A percentile compares a stretch with the other conserved stretches of the same genome.
These are phyloP conservation scores for Listronotus bonariensis DNA, from an alignment of 1,140 invertebrate genomes.

Conservation along the genomic window DNA sequence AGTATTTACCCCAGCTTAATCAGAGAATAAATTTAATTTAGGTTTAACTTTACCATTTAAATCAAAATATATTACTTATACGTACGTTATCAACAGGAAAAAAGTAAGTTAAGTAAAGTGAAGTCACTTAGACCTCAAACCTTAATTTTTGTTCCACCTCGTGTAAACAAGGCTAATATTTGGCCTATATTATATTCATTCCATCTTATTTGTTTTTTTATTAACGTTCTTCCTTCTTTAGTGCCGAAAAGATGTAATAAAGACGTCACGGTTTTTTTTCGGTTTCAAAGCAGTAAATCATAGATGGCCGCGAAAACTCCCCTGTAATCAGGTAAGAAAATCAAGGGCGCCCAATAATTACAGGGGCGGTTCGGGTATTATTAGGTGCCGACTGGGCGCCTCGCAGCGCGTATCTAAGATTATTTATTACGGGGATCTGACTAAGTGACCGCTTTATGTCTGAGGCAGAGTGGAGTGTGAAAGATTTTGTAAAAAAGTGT, in stretches of 20 bases:
- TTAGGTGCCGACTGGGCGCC: slow-evolving; percentile 45
- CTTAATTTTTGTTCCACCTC: no score
- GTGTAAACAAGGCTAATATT: no score
- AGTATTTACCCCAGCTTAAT: no score
- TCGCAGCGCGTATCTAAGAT: slow-evolving; percentile 11
- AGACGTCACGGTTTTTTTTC: background rate
- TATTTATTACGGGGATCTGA: slow-evolving; percentile 13
- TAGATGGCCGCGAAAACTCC: slow-evolving; percentile 17
- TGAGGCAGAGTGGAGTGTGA: background rate
- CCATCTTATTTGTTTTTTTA: no score
- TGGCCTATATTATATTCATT: no score
- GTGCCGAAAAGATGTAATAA: background rate
- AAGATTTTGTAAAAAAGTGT: background rate
- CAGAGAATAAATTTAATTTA: no score
- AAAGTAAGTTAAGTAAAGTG: no score
- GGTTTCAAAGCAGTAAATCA: background rate
- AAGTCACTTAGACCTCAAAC: no score
- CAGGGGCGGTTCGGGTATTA: slow-evolving; percentile 42
- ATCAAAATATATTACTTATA: no score
- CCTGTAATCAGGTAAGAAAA: slow-evolving; percentile 36
- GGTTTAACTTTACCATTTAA: no score
- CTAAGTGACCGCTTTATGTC: slow-evolving; percentile 1
- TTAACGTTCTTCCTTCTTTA: no score
- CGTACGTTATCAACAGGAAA: no score
- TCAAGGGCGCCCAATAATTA: slow-evolving; percentile 45